Conservation (phyloP, 2,797 vertebrate genomes). For the Falco peregrinus region DNA sequence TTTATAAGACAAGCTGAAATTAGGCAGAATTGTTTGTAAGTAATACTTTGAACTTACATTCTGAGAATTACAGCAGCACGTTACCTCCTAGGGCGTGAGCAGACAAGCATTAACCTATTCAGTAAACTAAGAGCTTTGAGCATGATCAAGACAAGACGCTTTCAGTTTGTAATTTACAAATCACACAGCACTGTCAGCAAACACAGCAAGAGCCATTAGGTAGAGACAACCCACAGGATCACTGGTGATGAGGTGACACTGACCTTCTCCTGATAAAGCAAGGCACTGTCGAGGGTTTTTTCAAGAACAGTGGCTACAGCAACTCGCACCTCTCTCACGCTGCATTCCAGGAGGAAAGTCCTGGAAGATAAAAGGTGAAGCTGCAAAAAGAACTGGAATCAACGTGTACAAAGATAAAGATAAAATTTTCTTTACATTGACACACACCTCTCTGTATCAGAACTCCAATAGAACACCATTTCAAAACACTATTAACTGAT, state of each 20-base stretch:
- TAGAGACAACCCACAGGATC: background rate
- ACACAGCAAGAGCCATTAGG: background rate
- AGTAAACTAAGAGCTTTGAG: background rate
- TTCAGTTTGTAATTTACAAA: background rate
- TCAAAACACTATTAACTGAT: background rate
- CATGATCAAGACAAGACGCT: background rate
- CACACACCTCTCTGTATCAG: background rate
- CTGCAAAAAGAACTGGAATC: background rate
- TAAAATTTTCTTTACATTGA: background rate
- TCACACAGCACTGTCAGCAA: background rate
- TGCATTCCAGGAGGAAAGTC: slow-evolving; percentile 93
- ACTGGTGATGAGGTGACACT: background rate
- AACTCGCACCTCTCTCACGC: slow-evolving; percentile 91
- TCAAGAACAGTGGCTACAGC: slow-evolving; percentile 96
- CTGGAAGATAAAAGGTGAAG: slow-evolving; percentile 73
- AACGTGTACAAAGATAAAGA: background rate
- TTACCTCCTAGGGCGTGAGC: background rate
- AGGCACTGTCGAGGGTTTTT: slow-evolving; percentile 95
- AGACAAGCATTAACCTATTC: background rate
- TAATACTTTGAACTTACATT: background rate
- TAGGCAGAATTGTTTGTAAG: background rate
- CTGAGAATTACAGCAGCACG: background rate
- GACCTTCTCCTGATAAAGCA: slow-evolving; percentile 91
- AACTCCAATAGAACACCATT: background rate
- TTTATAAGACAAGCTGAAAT: slow-evolving; percentile 45